Conservation (phyloP, 2,113 vertebrate genomes). For the Aplodontia rufa region DNA sequence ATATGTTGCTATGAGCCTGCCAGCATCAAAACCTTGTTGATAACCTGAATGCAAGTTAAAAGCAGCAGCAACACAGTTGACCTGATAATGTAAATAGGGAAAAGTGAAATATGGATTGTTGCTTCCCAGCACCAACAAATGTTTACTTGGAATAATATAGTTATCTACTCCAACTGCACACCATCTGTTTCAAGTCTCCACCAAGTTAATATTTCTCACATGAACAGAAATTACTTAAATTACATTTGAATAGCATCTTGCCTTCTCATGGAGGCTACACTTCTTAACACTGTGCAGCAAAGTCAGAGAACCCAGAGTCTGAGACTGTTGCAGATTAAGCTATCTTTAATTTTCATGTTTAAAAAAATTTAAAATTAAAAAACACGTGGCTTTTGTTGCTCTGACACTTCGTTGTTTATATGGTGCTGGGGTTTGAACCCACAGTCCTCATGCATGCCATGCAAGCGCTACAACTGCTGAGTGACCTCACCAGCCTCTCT, state of each 20-base stretch:
- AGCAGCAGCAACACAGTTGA: slow-evolving; percentile 81
- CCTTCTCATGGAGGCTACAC: slow-evolving; percentile 65
- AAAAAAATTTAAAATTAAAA: too few species aligned
- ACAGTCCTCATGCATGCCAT: too few species aligned
- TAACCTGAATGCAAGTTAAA: slow-evolving; percentile 79
- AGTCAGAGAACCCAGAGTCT: neutral
- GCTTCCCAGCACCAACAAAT: slow-evolving; percentile 84
- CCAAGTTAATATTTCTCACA: slow-evolving; percentile 86
- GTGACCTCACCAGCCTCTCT: too few species aligned
- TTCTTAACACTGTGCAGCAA: neutral
- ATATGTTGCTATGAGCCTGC: slow-evolving; percentile 52
- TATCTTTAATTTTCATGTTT: neutral
- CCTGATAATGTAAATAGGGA: slow-evolving; percentile 84
- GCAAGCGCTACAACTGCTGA: too few species aligned
- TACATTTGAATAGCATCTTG: slow-evolving; percentile 81
- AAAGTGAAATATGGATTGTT: slow-evolving; percentile 83
- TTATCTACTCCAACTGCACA: slow-evolving; percentile 84
- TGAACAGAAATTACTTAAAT: slow-evolving; percentile 83
- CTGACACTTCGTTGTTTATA: too few species aligned
- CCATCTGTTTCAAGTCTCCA: slow-evolving; percentile 88
- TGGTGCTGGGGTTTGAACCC: too few species aligned
- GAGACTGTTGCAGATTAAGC: neutral
- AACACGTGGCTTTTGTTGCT: too few species aligned
- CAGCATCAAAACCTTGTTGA: slow-evolving; percentile 70
- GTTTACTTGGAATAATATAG: slow-evolving; percentile 87